These are phyloP conservation scores for Nylanderia fulva DNA, from an alignment of 1,140 invertebrate genomes.

Conservation along the genomic window DNA sequence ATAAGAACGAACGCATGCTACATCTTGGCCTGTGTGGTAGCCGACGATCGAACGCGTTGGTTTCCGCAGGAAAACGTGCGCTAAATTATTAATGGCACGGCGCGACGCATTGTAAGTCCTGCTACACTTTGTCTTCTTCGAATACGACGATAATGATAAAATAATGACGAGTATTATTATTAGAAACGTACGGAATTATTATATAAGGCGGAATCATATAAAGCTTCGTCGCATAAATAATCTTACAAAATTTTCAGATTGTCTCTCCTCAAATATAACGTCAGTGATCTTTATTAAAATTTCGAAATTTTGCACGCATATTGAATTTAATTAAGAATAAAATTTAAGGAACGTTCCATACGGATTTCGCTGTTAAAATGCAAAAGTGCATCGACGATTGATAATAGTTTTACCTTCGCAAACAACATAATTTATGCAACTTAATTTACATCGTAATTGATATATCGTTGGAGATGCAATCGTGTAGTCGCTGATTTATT, in stretches of 20 bases:
- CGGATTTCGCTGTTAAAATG: neutral
- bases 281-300: neutral
- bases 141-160: neutral
- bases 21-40: slow-evolving; percentile 15
- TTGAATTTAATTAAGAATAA: neutral
- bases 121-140: neutral
- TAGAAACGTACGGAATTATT: neutral
- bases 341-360: neutral
- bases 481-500: slow-evolving; percentile 41
- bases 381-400: neutral
- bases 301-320: neutral
- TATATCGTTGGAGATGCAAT: slow-evolving; percentile 37
- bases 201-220: too few relatives aligned
- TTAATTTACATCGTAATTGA: slow-evolving; percentile 39
- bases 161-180: neutral
- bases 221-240: too few relatives aligned
- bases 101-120: slow-evolving; percentile 28
- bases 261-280: too few relatives aligned
- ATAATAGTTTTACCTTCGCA: neutral
- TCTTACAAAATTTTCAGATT: too few relatives aligned
- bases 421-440: neutral
- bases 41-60: slow-evolving; percentile 43
- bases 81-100: slow-evolving; percentile 52
- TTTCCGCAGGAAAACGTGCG: slow-evolving; percentile 34
- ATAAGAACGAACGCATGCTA: slow-evolving; percentile 36